Evolutionary conservation across 35 echinoderm and acorn worm genomes (phyloP), one percentile per base, ranked within the genome.

Genomic region (Strongylocentrotus purpuratus): DNA sequence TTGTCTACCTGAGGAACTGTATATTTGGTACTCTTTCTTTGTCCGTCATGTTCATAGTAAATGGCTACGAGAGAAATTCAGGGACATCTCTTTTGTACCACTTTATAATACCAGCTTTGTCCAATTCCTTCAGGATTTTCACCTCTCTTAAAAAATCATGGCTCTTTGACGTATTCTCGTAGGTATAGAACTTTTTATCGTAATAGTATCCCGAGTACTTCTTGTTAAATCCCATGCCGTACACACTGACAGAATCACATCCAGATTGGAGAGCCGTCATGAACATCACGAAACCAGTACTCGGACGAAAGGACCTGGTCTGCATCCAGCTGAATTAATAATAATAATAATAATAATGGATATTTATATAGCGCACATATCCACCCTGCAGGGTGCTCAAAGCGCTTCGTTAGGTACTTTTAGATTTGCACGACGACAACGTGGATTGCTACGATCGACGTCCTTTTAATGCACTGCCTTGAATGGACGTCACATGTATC

Each of bases 11-110:
- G n/a, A n/a, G n/a, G n/a, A n/a, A n/a, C n/a, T n/a, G n/a, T n/a
- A n/a, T n/a, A n/a, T n/a, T n/a, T n/a, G n/a, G n/a, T n/a, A n/a
- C n/a, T n/a, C n/a, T n/a, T n/a, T n/a, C n/a, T n/a, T n/a, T n/a
- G n/a, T n/a, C n/a, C n/a, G n/a, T n/a, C n/a, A n/a, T n/a, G n/a
- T n/a, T n/a, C n/a, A n/a, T n/a, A n/a, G n/a, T n/a, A n/a, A n/a
- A 55, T 55, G 50, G 55, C 33, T 94, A 95, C n/a, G 46, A 86
- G 28, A 87, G 45, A 45, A 59, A 97, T 48, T 97, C 94, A 12
- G 86, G 48, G 20, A 99, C 97, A 94, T 99, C 97, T 96, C 98
- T 85, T 33, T 96, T 97, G 92, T 99, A 96, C 98, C 98, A 99
- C 35, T 58, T 92, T 6, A 97, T 96, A 8, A 97, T 91, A 33